Base-by-base conservation (phyloP, 2,797 vertebrate genomes). In the Sphaeramia orbicularis region DNA sequence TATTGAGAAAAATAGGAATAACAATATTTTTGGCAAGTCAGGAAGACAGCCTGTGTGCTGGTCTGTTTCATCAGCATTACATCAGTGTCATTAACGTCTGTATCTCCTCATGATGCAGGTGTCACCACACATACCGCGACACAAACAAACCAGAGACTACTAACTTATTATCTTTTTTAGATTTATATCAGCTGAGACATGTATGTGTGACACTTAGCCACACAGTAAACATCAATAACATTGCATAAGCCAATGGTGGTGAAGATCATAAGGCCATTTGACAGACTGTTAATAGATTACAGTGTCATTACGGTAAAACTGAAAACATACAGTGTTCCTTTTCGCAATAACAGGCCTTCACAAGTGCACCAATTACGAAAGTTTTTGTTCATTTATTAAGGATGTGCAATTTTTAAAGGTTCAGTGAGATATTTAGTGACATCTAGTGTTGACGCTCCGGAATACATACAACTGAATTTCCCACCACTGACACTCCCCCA, bases 21-120 rank as follows among this genome's bases (percentile, higher is more conserved):
- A 19, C 59, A 35, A 41, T 18, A 54, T 16, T 55, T 81, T 65
- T 41, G 65, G 69, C 11, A 69, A 84, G 83, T 91, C 88, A 84
- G 86, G 85, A 84, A 84, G 71, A 80, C 60, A 54, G 49, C 55
- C 66, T 41, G 27, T 38, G 48, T 65, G 56, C 59, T 52, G 43
- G 64, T 75, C 70, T 60, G 51, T 60, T 44, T 71, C 35, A 37
- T 72, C 72, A 65, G 59, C 54, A 59, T 59, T 64, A 58, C 48
- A 13, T 66, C 40, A 50, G 16, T 15, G 7, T 56, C n/a, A 27
- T 67, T 66, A 36, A 53, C 40, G 47, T 55, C 32, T 67, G 41
- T 13, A 47, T 56, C 45, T 53, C n/a, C 49, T 67, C 24, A 54
- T 53, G 59, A 30, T 58, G 30, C 54, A n/a, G 2, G 6, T 42